phyloP scores from a whole-genome alignment of 92 coral and sea anemone species.

The Hydrozoanthus gracilis region DNA sequence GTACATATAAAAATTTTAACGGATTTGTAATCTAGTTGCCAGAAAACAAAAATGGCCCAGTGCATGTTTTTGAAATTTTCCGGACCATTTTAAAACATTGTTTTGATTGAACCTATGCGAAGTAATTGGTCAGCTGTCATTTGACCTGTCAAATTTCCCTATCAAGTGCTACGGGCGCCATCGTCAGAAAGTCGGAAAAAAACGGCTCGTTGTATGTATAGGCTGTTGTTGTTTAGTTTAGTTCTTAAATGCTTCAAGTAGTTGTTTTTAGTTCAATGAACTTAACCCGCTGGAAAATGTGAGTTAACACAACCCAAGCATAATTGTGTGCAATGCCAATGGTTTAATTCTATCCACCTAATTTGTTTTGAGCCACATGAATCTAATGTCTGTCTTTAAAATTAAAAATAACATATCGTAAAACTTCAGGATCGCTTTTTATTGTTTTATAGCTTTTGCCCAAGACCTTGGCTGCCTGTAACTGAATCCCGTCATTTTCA shows the following conservation, averaged over 20 bases:
- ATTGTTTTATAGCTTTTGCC: neutral
- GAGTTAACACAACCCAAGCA: neutral
- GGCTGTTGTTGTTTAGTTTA: neutral
- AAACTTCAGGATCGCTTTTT: neutral
- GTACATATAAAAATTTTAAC: slow-evolving; percentile 2
- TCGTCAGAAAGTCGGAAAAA: neutral
- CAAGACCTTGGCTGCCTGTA: neutral
- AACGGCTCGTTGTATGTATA: neutral
- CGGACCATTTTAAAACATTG: slow-evolving; percentile 2
- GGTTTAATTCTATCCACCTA: too few species aligned
- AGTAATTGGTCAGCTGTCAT: slow-evolving; percentile 4
- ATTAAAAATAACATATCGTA: neutral
- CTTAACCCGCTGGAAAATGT: neutral
- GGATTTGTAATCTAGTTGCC: slow-evolving; percentile 4
- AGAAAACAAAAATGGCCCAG: neutral
- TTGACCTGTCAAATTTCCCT: slow-evolving; percentile 11
- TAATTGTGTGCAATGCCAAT: too few species aligned
- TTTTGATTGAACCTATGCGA: slow-evolving; percentile 6
- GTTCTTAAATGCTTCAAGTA: neutral
- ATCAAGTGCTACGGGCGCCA: slow-evolving; percentile 3
- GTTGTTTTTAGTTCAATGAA: neutral
- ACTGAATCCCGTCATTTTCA: neutral
- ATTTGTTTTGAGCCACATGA: too few species aligned
- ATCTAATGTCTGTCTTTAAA: too few species aligned
- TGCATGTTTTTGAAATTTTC: neutral